These are phyloP conservation scores for Andrena chrysosceles DNA, from an alignment of 2,888 invertebrate genomes.

Conservation along the genomic window DNA sequence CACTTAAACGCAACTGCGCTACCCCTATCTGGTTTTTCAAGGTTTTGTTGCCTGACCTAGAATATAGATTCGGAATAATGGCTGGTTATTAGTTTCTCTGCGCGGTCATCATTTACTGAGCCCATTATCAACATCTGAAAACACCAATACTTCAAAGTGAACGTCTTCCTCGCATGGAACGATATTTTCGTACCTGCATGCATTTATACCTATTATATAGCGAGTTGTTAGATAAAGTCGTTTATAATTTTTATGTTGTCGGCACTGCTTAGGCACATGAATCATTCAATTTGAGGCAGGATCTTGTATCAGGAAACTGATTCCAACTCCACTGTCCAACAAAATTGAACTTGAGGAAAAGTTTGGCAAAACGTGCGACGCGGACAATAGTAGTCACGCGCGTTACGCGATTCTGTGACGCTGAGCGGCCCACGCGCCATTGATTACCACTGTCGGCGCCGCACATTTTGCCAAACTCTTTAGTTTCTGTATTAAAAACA, in stretches of 20 bases:
- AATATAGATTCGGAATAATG: slow-evolving; percentile 49
- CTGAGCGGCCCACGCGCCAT: too few species aligned
- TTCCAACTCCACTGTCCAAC: too few species aligned
- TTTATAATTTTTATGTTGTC: not conserved
- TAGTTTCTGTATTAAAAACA: too few species aligned
- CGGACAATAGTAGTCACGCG: too few species aligned
- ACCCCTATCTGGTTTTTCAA: slow-evolving; percentile 18
- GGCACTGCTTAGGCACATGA: not conserved
- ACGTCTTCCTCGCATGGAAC: slow-evolving; percentile 37
- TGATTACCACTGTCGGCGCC: too few species aligned
- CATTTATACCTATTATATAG: slow-evolving; percentile 46
- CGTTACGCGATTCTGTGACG: too few species aligned
- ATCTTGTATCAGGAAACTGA: not conserved
- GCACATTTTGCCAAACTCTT: too few species aligned
- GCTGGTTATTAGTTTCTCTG: slow-evolving; percentile 41
- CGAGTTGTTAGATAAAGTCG: not conserved
- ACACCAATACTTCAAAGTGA: slow-evolving; percentile 26
- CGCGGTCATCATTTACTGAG: slow-evolving; percentile 43
- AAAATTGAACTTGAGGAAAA: not conserved
- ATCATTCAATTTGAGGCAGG: not conserved
- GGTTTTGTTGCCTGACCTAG: slow-evolving; percentile 38
- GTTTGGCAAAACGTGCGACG: not conserved
- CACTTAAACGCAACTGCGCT: not conserved
- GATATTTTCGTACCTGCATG: slow-evolving; percentile 33
- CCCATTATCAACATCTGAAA: slow-evolving; percentile 38